Conservation (phyloP, 2,888 invertebrate genomes). For the Euzophera pinguis region DNA sequence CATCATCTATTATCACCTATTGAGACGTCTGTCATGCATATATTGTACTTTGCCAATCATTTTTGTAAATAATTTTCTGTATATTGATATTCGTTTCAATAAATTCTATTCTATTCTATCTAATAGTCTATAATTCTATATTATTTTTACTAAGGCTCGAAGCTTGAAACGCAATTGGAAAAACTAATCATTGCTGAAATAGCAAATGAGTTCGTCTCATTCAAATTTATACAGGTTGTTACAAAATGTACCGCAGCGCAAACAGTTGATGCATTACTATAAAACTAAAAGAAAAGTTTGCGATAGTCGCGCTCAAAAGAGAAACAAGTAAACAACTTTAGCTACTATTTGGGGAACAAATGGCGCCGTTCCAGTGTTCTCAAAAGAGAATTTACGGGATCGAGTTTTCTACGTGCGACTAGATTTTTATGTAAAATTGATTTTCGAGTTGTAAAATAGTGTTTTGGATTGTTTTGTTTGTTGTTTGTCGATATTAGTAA, state of each 20-base stretch:
- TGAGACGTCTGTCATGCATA: no score
- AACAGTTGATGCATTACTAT: constrained; percentile 39
- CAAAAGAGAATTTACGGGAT: constrained; percentile 32
- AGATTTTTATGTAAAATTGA: constrained; percentile 4
- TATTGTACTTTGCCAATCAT: no score
- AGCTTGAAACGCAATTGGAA: no score
- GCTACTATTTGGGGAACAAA: constrained; percentile 62
- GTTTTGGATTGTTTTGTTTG: neutral
- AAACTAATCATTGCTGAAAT: no score
- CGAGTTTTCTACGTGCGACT: constrained; percentile 16
- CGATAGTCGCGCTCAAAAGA: constrained; percentile 39
- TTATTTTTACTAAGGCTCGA: no score
- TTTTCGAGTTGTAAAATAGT: neutral
- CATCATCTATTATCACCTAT: no score
- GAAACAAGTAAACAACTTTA: constrained; percentile 56
- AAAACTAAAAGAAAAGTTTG: constrained; percentile 47
- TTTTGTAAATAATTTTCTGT: no score
- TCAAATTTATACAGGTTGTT: neutral
- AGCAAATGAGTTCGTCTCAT: neutral
- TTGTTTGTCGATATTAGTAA: neutral
- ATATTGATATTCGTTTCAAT: no score
- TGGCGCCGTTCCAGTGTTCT: constrained; percentile 42
- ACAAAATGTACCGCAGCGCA: constrained; percentile 3
- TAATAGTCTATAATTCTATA: no score
- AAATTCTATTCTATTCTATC: no score